phyloP scores from a whole-genome alignment of 1,140 invertebrate genomes.

The Drosophila nasuta region DNA sequence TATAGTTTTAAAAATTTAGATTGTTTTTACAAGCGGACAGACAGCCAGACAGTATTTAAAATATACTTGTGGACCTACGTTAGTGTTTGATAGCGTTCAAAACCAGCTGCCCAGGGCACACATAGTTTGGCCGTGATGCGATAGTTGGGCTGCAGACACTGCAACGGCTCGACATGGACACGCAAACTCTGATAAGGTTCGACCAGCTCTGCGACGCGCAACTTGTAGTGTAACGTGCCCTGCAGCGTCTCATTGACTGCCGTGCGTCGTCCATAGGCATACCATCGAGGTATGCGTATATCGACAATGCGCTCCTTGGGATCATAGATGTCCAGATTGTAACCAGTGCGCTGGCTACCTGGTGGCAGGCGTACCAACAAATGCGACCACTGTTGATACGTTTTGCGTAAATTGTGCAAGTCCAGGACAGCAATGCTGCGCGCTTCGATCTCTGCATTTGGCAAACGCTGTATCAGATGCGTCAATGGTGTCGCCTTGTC shows the following conservation, averaged over 20 bases:
- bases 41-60: too few relatives aligned
- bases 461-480: constrained; percentile 87
- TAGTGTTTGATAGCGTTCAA: constrained; percentile 87
- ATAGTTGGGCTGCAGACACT: constrained; percentile 85
- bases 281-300: constrained; percentile 86
- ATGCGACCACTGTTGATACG: constrained; percentile 88
- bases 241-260: constrained; percentile 86
- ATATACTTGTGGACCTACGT: constrained; percentile 84
- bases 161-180: constrained; percentile 86
- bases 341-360: constrained; percentile 86
- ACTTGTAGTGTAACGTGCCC: constrained; percentile 86
- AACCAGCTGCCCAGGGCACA: constrained; percentile 88
- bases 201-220: constrained; percentile 86
- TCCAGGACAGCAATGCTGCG: constrained; percentile 88
- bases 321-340: constrained; percentile 89
- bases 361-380: constrained; percentile 89
- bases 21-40: too few relatives aligned
- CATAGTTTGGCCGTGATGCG: constrained; percentile 87
- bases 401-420: constrained; percentile 87
- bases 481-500: constrained; percentile 88
- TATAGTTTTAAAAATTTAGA: too few relatives aligned
- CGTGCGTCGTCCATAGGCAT: constrained; percentile 60
- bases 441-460: constrained; percentile 77
- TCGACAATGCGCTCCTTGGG: constrained; percentile 86
- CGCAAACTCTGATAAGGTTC: constrained; percentile 87